Conservation (phyloP, 2,888 invertebrate genomes). For the Leptopterna dolabrata region DNA sequence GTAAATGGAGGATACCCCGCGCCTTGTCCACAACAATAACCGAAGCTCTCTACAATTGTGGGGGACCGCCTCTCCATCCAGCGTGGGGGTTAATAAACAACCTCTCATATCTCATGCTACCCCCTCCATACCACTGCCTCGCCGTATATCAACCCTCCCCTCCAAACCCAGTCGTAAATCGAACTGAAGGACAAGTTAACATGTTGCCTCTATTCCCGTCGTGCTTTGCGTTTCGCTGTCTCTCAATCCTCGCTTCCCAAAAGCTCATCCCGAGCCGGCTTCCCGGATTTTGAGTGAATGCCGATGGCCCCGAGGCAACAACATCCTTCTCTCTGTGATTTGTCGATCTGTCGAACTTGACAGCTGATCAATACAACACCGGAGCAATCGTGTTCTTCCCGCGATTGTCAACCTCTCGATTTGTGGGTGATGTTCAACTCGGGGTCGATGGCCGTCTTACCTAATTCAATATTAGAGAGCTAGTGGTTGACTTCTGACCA, state of each 20-base stretch:
- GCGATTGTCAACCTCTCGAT: not conserved
- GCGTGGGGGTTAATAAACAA: slow-evolving; percentile 29
- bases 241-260: not conserved
- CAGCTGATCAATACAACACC: not conserved
- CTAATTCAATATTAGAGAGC: too few species aligned
- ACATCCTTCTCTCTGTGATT: not conserved
- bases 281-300: not conserved
- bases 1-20: not conserved
- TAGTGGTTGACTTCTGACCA: too few species aligned
- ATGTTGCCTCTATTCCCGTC: slow-evolving; percentile 23
- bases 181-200: slow-evolving; percentile 47
- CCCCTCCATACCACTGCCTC: not conserved
- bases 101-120: slow-evolving; percentile 39
- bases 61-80: not conserved
- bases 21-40: not conserved
- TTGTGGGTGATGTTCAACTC: not conserved
- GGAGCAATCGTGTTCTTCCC: not conserved
- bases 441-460: too few species aligned
- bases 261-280: not conserved
- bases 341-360: not conserved
- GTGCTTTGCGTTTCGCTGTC: not conserved
- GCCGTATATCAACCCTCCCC: not conserved
- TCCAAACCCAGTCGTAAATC: slow-evolving; percentile 37
- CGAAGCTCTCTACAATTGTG: slow-evolving; percentile 6
- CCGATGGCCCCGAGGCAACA: not conserved